phyloP scores from a whole-genome alignment of 2,797 vertebrate species.

The Calcarius lapponicus region DNA sequence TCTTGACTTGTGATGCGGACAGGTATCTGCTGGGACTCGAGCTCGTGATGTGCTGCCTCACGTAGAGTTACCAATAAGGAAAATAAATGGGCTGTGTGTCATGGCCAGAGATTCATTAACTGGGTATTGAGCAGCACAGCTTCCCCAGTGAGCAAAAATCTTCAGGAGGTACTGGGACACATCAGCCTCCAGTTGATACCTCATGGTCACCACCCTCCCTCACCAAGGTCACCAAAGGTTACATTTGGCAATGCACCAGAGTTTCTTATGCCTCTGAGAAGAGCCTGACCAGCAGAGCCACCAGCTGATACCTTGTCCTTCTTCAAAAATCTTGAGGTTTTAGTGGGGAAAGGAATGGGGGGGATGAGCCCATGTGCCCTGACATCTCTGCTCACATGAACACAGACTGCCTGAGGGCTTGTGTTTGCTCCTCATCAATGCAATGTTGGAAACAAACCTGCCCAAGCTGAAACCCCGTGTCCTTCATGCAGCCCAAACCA shows the following conservation, averaged over 20 bases:
- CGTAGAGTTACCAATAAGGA: background rate
- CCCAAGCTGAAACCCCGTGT: background rate
- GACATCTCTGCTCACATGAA: background rate
- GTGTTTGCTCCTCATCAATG: background rate
- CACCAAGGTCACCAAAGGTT: background rate
- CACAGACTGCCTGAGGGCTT: background rate
- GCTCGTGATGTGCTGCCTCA: background rate
- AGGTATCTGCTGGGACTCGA: background rate
- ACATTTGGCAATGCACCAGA: background rate
- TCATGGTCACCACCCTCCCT: background rate
- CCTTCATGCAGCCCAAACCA: background rate
- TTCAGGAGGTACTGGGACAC: background rate
- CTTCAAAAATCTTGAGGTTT: background rate
- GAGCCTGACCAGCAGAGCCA: background rate
- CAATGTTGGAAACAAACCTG: background rate
- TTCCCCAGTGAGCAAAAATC: background rate
- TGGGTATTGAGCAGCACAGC: background rate
- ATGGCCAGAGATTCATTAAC: slow-evolving; percentile 11
- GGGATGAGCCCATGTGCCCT: background rate
- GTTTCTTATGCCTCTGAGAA: background rate
- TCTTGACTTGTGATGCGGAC: background rate
- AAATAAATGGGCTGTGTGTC: slow-evolving; percentile 20
- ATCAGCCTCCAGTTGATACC: background rate
- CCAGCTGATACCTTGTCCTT: background rate
- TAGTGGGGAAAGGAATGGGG: background rate